A percentile compares a stretch with the other conserved stretches of the same genome.
Conservation (phyloP, 2,888 invertebrate species). For the Pristionchus fissidentatus region DNA sequence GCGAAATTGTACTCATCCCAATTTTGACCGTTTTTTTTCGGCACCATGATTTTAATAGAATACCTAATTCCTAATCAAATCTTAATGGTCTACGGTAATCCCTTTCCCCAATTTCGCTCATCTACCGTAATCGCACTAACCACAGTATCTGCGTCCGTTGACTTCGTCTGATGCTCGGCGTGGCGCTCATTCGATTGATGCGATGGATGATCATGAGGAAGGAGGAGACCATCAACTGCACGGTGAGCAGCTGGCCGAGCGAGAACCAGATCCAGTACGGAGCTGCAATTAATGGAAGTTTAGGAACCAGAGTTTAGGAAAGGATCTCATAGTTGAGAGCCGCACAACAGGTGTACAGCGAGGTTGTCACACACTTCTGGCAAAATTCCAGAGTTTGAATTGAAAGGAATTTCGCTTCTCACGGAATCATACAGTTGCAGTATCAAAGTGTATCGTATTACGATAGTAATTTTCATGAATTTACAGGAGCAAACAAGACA, state of each 20-base stretch:
- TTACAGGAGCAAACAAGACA: too few relatives aligned
- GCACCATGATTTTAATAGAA: background rate
- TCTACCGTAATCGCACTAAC: conserved; percentile 34
- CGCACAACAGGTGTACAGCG: too few relatives aligned
- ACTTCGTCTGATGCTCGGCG: conserved; percentile 56
- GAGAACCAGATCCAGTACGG: conserved; percentile 68
- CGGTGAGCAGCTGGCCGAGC: conserved; percentile 61
- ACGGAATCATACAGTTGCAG: too few relatives aligned
- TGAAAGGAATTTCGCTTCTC: too few relatives aligned
- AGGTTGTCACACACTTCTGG: too few relatives aligned
- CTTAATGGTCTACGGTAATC: background rate
- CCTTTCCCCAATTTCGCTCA: background rate
- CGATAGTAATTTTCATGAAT: too few relatives aligned
- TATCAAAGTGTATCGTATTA: too few relatives aligned
- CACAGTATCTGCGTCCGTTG: conserved; percentile 59
- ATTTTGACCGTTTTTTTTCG: background rate
- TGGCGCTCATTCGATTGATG: conserved; percentile 64
- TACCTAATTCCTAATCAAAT: too few relatives aligned
- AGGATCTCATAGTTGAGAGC: too few relatives aligned
- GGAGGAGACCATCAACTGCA: conserved; percentile 64
- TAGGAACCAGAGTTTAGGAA: too few relatives aligned
- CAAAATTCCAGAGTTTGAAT: too few relatives aligned
- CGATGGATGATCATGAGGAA: conserved; percentile 58
- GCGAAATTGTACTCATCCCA: background rate
- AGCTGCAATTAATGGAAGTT: conserved; percentile 51